Base-by-base conservation (phyloP, 1,140 invertebrate species). In the Euwallacea fornicatus region DNA sequence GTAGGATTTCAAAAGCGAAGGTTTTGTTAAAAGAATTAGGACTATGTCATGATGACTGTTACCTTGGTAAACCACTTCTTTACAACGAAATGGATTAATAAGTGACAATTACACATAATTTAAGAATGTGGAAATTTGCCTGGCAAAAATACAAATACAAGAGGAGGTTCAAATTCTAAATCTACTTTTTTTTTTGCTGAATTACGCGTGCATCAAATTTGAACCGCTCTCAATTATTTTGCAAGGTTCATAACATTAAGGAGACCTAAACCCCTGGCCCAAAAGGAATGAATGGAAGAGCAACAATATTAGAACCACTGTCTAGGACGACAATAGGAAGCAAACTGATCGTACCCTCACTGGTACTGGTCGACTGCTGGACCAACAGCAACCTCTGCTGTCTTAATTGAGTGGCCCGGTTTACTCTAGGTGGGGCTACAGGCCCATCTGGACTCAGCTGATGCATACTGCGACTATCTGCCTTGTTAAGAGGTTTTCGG, bases 401-500 rank as follows among this genome's bases (percentile, higher is more conserved):
- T 65, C 80, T 75, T 59, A 81, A 73, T 71, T 80, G 78, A 56
- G 79, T 76, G 41, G 80, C 78, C 58, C 79, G 75, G 11, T 80
- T 81, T 41, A 78, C 78, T 42, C 80, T 76, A 42, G 80, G 80
- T 46, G 77, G 71, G 47, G 76, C 74, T 13, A 79, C 66, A 54
- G 76, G 75, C 16, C 64, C 75, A 68, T 76, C 79, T 53, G 78
- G 85, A 79, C 85, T 87, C 78, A 89, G 82, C 76, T 88, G 87
- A 77, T 87, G 88, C 88, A 89, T 88, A 83, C 88, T 89, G 80
- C 88, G 86, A 69, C 79, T 81, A 69, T 81, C 79, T 50, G 79
- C 68, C 69, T 80, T 81, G 59, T 71, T 78, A 47, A 81, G 65
- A 15, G 75, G 78, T 62, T 76, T 76, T 63, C 77, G 69, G 64